Evolutionary conservation across 2,888 invertebrate genomes (phyloP).

Genomic region (Agrilus cyanescens): DNA sequence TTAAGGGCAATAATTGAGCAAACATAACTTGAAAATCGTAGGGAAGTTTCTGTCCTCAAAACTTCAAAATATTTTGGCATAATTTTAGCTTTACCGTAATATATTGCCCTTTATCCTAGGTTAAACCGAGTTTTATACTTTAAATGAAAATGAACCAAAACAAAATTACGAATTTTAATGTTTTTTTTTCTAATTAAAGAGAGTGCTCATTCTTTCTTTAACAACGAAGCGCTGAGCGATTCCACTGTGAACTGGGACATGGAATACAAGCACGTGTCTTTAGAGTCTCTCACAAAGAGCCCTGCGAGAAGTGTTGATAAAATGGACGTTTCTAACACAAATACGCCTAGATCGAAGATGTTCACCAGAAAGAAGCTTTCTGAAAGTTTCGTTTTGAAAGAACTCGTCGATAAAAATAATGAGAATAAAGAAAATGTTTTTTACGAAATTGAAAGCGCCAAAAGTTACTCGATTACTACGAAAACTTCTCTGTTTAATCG

Average conservation of each 20-base stretch:
- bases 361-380: constrained; percentile 33
- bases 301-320: constrained; percentile 14
- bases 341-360: constrained; percentile 30
- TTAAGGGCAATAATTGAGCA: background rate
- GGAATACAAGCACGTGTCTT: constrained; percentile 29
- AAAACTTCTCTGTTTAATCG: constrained; percentile 16
- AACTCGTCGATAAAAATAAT: constrained; percentile 17
- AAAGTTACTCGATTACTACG: background rate
- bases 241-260: constrained; percentile 31
- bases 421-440: constrained; percentile 16
- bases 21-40: background rate
- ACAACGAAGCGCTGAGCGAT: constrained; percentile 18
- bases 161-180: background rate
- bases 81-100: background rate
- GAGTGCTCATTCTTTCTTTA: constrained; percentile 10
- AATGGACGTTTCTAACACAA: constrained; percentile 29
- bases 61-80: background rate
- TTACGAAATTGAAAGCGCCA: constrained; percentile 2
- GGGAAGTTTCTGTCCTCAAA: background rate
- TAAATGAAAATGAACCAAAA: too few relatives aligned
- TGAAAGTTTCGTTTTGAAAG: constrained; percentile 29
- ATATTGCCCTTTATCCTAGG: background rate
- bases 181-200: constrained; percentile 10
- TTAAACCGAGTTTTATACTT: too few relatives aligned
- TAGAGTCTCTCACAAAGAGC: constrained; percentile 20